Evolutionary conservation across 1,140 invertebrate species (phyloP).

Genomic region (Mesaphorura yosii): DNA sequence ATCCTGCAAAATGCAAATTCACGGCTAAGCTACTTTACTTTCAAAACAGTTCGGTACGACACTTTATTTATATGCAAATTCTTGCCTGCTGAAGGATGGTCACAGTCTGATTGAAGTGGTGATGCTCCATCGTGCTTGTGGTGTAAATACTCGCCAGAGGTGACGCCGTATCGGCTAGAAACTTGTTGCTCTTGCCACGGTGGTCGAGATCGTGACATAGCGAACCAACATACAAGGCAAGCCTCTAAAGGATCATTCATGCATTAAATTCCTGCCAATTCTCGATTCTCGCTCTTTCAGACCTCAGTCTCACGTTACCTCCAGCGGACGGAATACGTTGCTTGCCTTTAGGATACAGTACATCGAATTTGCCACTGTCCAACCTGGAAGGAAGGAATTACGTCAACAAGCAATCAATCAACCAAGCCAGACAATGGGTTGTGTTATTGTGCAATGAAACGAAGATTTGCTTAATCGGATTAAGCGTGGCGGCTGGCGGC

Average conservation of each 20-base stretch:
- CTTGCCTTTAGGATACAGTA: slow-evolving; percentile 57
- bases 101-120: slow-evolving; percentile 77
- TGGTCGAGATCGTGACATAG: slow-evolving; percentile 77
- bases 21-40: too few species aligned
- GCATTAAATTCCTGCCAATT: not conserved
- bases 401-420: too few species aligned
- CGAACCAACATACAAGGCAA: slow-evolving; percentile 63
- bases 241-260: slow-evolving; percentile 45
- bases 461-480: too few species aligned
- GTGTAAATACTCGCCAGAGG: slow-evolving; percentile 68
- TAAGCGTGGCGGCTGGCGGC: too few species aligned
- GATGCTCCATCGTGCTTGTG: slow-evolving; percentile 73
- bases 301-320: slow-evolving; percentile 13
- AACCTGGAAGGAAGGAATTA: too few species aligned
- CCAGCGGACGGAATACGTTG: slow-evolving; percentile 27
- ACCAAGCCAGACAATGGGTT: too few species aligned
- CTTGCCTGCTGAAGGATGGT: slow-evolving; percentile 65
- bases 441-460: too few species aligned
- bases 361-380: slow-evolving; percentile 71
- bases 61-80: not conserved
- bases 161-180: slow-evolving; percentile 67
- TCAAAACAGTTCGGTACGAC: not conserved
- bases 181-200: slow-evolving; percentile 69
- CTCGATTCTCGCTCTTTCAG: not conserved
- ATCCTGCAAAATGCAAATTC: slow-evolving; percentile 46